Evolutionary conservation across 2,888 invertebrate species (phyloP).

Genomic region (Horisme vitalbata): DNA sequence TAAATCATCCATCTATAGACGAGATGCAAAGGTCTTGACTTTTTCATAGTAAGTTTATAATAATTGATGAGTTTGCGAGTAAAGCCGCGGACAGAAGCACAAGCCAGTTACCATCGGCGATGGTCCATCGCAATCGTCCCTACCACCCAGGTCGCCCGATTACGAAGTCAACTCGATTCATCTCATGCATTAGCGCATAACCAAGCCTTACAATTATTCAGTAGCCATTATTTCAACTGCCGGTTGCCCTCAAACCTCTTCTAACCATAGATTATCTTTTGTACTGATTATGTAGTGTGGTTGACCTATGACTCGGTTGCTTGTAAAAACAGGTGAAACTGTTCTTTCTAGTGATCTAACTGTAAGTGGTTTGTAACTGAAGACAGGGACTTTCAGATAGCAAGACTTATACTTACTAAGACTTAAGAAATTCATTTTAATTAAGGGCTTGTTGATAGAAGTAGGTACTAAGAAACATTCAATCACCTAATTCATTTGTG

Average conservation of each 20-base stretch:
- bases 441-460: too few relatives aligned
- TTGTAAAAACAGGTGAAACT: conserved; percentile 18
- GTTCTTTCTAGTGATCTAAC: background rate
- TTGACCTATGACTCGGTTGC: conserved; percentile 10
- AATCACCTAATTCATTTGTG: too few relatives aligned
- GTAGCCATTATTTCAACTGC: conserved; percentile 16
- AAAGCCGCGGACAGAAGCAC: too few relatives aligned
- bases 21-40: too few relatives aligned
- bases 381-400: background rate
- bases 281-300: conserved; percentile 8
- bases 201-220: conserved; percentile 15
- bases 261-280: conserved; percentile 9
- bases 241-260: conserved; percentile 1
- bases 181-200: conserved; percentile 4
- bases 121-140: background rate
- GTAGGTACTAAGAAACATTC: too few relatives aligned
- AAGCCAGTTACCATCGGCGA: too few relatives aligned
- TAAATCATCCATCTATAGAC: too few relatives aligned
- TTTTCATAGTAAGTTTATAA: too few relatives aligned
- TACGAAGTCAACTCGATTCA: conserved; percentile 6
- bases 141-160: conserved; percentile 18
- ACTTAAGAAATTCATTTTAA: too few relatives aligned
- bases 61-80: too few relatives aligned
- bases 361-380: conserved; percentile 1
- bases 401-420: background rate